Base-by-base conservation (phyloP, 1,140 invertebrate genomes). In the Pseudomyrmex dendroicus region DNA sequence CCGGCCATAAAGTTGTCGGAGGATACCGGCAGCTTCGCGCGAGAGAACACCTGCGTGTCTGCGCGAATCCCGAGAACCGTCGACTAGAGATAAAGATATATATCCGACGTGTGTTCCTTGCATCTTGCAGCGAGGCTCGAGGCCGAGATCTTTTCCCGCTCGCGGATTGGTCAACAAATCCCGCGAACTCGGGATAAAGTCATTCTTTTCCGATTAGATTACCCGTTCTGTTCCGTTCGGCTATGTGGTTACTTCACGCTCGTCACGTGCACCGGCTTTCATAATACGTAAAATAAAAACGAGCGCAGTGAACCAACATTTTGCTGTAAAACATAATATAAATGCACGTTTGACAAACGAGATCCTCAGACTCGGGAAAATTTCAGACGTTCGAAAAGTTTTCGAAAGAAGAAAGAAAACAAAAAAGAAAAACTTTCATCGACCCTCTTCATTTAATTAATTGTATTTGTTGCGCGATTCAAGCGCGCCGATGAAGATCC, bases 131-230 rank as follows among this genome's bases (percentile, higher is more conserved):
- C 10, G 3, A 25, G 25, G 10, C 20, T 59, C 44, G 76, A 80
- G 44, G 22, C 59, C 35, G 73, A 54, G 73, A 78, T 67, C 63
- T 68, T 12, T 78, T 12, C 52, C 76, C 44, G 52, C 10, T 13
- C 54, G 46, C n/a, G 7, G 76, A 80, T 80, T 80, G 64, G 64
- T 70, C 76, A 70, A 70, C 15, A 80, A 80, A 80, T 80, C 66
- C 52, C 61, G 12, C 22, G 8, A 78, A 78, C 50, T 35, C 12
- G 44, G 44, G 54, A 35, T 68, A 68, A 50, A 59, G n/a, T 12
- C 70, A n/a, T 80, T 44, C 52, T 70, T 73, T 10, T 2, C 50
- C 64, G 52, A 78, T 68, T 77, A 78, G 64, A 68, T 35, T 68
- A 78, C 25, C 35, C 48, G 50, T 68, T 17, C 17, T 35, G 5